These are phyloP conservation scores for Styela plicata DNA, from an alignment of 23 tunicate species.

Conservation along the genomic window DNA sequence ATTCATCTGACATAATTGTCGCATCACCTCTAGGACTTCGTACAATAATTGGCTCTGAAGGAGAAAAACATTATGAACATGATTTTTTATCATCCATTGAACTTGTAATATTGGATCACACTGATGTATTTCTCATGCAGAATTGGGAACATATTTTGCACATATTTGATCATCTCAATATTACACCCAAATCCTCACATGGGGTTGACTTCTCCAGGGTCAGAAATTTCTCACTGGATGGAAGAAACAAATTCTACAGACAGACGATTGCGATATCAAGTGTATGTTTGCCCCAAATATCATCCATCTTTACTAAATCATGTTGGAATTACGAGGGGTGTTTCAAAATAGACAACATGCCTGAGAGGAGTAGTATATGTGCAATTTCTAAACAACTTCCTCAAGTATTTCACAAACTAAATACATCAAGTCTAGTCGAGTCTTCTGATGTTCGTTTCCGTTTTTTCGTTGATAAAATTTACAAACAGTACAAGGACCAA, in stretches of 20 bases:
- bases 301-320: constrained; percentile 51
- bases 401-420: constrained; percentile 40
- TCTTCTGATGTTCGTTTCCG: constrained; percentile 48
- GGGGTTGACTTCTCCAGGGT: constrained; percentile 85
- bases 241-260: constrained; percentile 71
- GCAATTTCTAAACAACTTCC: constrained; percentile 57
- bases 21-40: constrained; percentile 92
- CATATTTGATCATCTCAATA: constrained; percentile 65
- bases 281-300: constrained; percentile 36
- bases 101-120: constrained; percentile 64
- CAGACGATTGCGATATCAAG: constrained; percentile 52
- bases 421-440: constrained; percentile 9
- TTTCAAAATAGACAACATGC: constrained; percentile 21
- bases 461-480: constrained; percentile 54
- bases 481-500: constrained; percentile 44
- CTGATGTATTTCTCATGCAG: constrained; percentile 92
- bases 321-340: constrained; percentile 72
- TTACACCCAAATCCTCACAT: constrained; percentile 73
- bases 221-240: constrained; percentile 54
- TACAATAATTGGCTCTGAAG: constrained; percentile 74
- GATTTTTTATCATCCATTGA: constrained; percentile 90
- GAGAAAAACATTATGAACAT: constrained; percentile 72
- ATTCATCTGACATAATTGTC: constrained; percentile 82
- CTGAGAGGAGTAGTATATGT: constrained; percentile 52
- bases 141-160: constrained; percentile 91